These are phyloP conservation scores for Formica aserva DNA, from an alignment of 2,888 invertebrate genomes.

Conservation along the genomic window DNA sequence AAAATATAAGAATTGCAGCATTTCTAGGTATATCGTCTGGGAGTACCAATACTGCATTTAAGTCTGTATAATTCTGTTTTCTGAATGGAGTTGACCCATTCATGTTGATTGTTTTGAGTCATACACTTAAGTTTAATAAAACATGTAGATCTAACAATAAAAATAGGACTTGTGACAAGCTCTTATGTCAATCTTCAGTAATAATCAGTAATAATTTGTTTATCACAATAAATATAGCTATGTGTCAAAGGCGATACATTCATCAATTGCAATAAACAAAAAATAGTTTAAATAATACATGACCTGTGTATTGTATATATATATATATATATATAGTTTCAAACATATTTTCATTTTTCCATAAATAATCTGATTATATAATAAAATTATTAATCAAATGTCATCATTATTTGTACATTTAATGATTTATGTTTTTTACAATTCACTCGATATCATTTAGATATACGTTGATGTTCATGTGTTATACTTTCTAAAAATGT, in stretches of 20 bases:
- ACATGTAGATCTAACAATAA: conserved; percentile 50
- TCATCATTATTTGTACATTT: background rate
- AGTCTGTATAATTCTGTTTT: conserved; percentile 35
- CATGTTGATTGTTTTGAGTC: conserved; percentile 39
- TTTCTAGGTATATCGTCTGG: conserved; percentile 47
- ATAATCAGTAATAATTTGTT: conserved; percentile 30
- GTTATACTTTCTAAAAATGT: conserved; percentile 33
- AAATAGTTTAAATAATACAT: conserved; percentile 22
- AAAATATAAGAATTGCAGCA: conserved; percentile 68
- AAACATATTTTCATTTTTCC: background rate
- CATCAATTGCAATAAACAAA: conserved; percentile 13
- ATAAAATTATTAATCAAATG: background rate
- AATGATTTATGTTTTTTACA: conserved; percentile 50
- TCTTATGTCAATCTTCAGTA: conserved; percentile 26
- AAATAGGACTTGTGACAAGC: conserved; percentile 42
- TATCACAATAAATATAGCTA: conserved; percentile 52
- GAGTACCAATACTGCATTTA: conserved; percentile 53
- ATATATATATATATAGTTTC: background rate
- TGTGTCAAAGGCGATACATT: conserved; percentile 39
- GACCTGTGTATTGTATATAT: background rate
- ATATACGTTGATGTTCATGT: conserved; percentile 39
- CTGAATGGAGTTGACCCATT: conserved; percentile 13
- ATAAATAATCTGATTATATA: conserved; percentile 4
- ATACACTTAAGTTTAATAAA: conserved; percentile 50
- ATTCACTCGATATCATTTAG: conserved; percentile 53